A percentile compares a stretch with the other conserved stretches of the same genome.
Conservation (phyloP, 1,140 invertebrate genomes). For the Nylanderia fulva region DNA sequence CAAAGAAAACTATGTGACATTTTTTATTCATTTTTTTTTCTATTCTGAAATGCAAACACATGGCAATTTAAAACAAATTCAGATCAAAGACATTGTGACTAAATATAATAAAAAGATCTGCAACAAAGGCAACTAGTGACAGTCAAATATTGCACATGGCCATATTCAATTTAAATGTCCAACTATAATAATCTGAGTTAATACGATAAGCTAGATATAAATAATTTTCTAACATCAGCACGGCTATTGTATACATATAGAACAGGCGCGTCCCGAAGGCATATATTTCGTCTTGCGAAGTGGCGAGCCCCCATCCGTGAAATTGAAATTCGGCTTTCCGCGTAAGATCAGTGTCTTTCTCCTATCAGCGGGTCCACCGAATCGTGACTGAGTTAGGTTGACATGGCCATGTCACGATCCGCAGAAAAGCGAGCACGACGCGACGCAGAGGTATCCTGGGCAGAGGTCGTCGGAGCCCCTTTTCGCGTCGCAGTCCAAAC, state of each 20-base stretch:
- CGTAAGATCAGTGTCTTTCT: constrained; percentile 19
- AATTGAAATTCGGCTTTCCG: constrained; percentile 52
- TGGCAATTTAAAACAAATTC: not conserved
- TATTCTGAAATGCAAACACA: not conserved
- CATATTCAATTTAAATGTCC: constrained; percentile 15
- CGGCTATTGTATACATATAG: not conserved
- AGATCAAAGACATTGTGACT: not conserved
- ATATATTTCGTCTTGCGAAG: not conserved
- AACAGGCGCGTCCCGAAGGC: not conserved
- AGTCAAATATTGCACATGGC: constrained; percentile 1
- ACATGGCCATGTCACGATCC: not conserved
- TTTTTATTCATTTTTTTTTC: not conserved
- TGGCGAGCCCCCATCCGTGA: constrained; percentile 19
- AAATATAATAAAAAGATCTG: not conserved
- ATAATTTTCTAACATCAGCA: constrained; percentile 13
- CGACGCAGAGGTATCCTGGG: no score
- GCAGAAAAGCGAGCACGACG: not conserved
- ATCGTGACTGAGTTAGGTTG: constrained; percentile 8
- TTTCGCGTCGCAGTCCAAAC: constrained; percentile 53
- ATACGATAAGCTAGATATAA: constrained; percentile 20
- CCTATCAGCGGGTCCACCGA: constrained; percentile 20
- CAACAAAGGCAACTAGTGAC: not conserved
- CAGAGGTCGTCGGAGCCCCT: not conserved
- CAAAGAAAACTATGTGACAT: not conserved
- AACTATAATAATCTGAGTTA: not conserved